Conservation (phyloP, 2,113 vertebrate species). For the Telmatochromis bifrenatus region DNA sequence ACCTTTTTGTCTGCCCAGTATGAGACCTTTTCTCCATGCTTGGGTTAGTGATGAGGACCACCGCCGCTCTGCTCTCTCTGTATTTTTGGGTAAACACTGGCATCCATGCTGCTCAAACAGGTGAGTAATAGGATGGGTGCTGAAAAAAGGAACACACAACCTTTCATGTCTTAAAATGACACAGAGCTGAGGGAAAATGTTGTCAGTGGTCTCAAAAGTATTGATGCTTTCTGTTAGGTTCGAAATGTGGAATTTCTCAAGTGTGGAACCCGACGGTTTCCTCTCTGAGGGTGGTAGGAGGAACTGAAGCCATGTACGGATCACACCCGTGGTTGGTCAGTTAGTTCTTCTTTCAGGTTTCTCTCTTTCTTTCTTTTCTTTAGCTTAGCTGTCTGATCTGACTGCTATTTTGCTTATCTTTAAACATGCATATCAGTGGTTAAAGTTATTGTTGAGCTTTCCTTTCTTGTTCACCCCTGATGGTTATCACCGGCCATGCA, state of each 20-base stretch:
- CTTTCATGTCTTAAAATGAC: not conserved
- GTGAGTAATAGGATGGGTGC: not conserved
- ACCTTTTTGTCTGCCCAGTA: not conserved
- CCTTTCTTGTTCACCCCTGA: not conserved
- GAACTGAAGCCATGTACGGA: slow-evolving; percentile 68
- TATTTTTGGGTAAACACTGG: slow-evolving; percentile 19
- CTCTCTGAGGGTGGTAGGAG: slow-evolving; percentile 77
- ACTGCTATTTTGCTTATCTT: not conserved
- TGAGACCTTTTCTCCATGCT: slow-evolving; percentile 48
- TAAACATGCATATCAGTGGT: rapidly evolving
- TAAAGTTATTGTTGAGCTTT: not conserved
- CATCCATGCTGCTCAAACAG: not conserved
- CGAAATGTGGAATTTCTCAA: slow-evolving; percentile 66
- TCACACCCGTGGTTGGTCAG: slow-evolving; percentile 83
- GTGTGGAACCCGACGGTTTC: slow-evolving; percentile 29
- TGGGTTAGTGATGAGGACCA: not conserved
- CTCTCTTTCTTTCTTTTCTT: no score
- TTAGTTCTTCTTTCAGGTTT: not conserved
- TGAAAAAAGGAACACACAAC: not conserved
- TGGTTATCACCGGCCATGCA: not conserved
- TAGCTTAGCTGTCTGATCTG: not conserved
- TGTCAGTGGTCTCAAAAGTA: not conserved
- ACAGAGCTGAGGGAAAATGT: not conserved
- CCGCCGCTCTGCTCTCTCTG: slow-evolving; percentile 50
- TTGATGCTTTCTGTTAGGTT: slow-evolving; percentile 38